A percentile compares a stretch with the other conserved stretches of the same genome.
phyloP scores from a whole-genome alignment of 2,797 vertebrate genomes.

The Diglossa cyanea region DNA sequence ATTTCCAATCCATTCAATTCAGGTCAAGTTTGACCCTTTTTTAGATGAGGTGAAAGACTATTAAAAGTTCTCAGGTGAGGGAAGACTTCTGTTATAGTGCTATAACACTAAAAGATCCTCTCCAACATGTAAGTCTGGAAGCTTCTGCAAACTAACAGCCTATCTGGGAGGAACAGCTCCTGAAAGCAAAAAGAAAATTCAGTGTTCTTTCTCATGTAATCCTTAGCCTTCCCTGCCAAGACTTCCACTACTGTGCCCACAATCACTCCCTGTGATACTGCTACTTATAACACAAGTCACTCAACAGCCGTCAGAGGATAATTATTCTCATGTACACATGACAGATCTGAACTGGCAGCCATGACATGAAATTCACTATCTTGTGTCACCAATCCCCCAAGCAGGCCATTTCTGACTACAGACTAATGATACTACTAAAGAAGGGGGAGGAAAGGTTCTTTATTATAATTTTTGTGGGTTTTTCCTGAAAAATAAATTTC shows the following conservation, averaged over 20 bases:
- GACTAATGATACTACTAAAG: not conserved
- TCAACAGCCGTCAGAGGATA: slow-evolving; percentile 9
- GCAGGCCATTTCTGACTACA: not conserved
- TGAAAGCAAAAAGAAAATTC: not conserved
- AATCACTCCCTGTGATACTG: not conserved
- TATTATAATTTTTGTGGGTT: not conserved
- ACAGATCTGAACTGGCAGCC: slow-evolving; percentile 56
- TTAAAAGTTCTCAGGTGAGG: not conserved
- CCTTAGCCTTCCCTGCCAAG: not conserved
- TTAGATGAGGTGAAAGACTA: not conserved
- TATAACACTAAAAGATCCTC: not conserved
- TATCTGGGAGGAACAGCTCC: not conserved
- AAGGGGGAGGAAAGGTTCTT: rapidly evolving
- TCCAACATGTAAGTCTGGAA: not conserved
- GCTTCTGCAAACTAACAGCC: not conserved
- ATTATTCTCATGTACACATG: slow-evolving; percentile 47
- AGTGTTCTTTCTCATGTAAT: not conserved
- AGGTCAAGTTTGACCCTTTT: not conserved
- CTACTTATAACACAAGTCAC: slow-evolving; percentile 9
- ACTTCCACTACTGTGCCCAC: not conserved
- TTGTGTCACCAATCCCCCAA: slow-evolving; percentile 19
- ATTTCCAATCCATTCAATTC: not conserved
- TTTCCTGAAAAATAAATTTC: not conserved
- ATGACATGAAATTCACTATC: slow-evolving; percentile 53
- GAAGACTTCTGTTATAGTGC: not conserved